These are phyloP conservation scores for Diadegma fenestrale DNA, from an alignment of 2,888 invertebrate genomes.

Conservation along the genomic window DNA sequence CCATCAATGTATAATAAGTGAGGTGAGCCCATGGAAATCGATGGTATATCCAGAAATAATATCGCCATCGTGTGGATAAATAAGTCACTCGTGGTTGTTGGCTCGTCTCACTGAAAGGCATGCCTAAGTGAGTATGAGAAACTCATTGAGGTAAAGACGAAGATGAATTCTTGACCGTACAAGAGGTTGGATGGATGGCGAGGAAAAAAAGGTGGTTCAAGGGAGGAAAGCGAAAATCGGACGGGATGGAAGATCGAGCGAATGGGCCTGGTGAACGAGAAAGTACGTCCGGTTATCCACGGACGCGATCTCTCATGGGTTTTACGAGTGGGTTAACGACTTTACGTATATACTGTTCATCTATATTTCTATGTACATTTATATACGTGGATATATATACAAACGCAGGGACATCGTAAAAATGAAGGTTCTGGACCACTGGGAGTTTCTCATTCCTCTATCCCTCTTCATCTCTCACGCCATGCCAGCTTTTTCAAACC, in stretches of 20 bases:
- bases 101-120: neutral
- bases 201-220: slow-evolving; percentile 2
- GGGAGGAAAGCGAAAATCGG: slow-evolving; percentile 33
- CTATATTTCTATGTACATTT: slow-evolving; percentile 32
- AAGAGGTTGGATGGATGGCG: slow-evolving; percentile 10
- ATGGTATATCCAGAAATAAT: neutral
- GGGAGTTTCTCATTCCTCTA: slow-evolving; percentile 19
- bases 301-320: slow-evolving; percentile 51
- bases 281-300: slow-evolving; percentile 57
- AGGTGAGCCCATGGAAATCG: neutral
- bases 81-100: neutral
- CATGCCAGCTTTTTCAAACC: slow-evolving; percentile 10
- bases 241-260: slow-evolving; percentile 45
- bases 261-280: slow-evolving; percentile 46
- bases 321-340: slow-evolving; percentile 73
- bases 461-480: slow-evolving; percentile 4
- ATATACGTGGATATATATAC: slow-evolving; percentile 47
- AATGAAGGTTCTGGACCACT: slow-evolving; percentile 58
- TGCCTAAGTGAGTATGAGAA: neutral
- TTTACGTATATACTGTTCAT: slow-evolving; percentile 61
- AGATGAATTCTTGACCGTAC: slow-evolving; percentile 56
- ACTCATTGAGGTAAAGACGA: slow-evolving; percentile 25
- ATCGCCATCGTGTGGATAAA: neutral
- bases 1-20: neutral
- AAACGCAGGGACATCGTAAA: slow-evolving; percentile 70